Conservation (phyloP, 1,140 invertebrate genomes). For the Papilio polytes region DNA sequence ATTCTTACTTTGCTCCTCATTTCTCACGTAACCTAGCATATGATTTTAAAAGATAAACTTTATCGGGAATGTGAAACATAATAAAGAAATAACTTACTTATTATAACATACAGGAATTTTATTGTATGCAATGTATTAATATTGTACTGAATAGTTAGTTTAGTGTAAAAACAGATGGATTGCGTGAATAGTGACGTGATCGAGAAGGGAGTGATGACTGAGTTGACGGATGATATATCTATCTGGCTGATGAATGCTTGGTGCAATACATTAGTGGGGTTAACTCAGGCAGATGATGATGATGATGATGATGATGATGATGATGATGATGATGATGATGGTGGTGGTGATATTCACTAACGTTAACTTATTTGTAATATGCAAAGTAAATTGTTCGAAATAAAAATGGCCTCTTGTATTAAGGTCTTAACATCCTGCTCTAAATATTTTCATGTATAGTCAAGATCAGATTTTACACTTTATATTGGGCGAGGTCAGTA, state of each 20-base stretch:
- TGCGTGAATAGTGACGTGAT: too few relatives aligned
- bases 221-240: too few relatives aligned
- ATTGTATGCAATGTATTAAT: background rate
- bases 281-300: too few relatives aligned
- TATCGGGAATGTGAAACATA: background rate
- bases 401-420: background rate
- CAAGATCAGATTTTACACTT: background rate
- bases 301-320: too few relatives aligned
- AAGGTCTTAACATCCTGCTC: slow-evolving; percentile 21
- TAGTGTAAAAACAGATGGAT: too few relatives aligned
- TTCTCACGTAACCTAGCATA: background rate
- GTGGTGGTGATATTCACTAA: background rate
- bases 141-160: too few relatives aligned
- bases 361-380: background rate
- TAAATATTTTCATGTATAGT: background rate
- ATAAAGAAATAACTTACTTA: background rate
- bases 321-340: too few relatives aligned
- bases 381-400: background rate
- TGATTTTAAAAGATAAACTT: background rate
- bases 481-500: background rate
- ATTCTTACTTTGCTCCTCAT: slow-evolving; percentile 10
- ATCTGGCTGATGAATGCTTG: too few relatives aligned
- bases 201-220: too few relatives aligned
- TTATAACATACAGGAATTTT: background rate
- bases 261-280: too few relatives aligned